Conservation (phyloP, 2,888 invertebrate species). For the Listrodromus nycthemerus region DNA sequence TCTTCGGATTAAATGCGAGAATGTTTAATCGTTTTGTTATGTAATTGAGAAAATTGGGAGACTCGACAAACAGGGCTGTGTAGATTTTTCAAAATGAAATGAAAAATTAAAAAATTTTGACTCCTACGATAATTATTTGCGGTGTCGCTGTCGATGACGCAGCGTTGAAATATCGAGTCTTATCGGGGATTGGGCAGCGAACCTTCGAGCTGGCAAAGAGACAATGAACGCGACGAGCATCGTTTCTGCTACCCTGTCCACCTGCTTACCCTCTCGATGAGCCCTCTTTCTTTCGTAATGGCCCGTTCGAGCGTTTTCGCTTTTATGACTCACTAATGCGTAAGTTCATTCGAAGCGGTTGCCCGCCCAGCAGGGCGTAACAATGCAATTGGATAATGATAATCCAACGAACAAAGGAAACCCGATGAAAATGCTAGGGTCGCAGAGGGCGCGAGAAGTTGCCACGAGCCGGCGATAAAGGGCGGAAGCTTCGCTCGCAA, state of each 20-base stretch:
- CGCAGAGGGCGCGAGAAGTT: constrained; percentile 78
- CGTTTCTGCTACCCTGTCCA: constrained; percentile 75
- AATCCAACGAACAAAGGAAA: constrained; percentile 83
- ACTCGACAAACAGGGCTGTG: too few species aligned
- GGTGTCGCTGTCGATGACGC: background rate
- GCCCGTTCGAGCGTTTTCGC: constrained; percentile 65
- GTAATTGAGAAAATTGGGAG: too few species aligned
- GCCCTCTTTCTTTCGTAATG: constrained; percentile 75
- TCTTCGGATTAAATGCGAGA: too few species aligned
- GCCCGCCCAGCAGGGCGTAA: constrained; percentile 62
- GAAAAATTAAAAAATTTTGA: background rate
- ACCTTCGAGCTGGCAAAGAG: constrained; percentile 32
- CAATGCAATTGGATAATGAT: constrained; percentile 78
- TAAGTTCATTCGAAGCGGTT: background rate
- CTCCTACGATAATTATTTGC: background rate
- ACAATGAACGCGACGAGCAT: constrained; percentile 53
- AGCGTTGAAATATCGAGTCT: background rate
- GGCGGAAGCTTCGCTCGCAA: constrained; percentile 47
- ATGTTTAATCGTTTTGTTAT: too few species aligned
- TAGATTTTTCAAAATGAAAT: background rate
- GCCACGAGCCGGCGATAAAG: constrained; percentile 5
- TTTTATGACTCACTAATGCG: constrained; percentile 19
- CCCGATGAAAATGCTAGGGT: constrained; percentile 81
- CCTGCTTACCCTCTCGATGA: constrained; percentile 75
- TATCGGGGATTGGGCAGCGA: background rate